Conservation (phyloP, 1,140 invertebrate species). For the Littorina saxatilis region DNA sequence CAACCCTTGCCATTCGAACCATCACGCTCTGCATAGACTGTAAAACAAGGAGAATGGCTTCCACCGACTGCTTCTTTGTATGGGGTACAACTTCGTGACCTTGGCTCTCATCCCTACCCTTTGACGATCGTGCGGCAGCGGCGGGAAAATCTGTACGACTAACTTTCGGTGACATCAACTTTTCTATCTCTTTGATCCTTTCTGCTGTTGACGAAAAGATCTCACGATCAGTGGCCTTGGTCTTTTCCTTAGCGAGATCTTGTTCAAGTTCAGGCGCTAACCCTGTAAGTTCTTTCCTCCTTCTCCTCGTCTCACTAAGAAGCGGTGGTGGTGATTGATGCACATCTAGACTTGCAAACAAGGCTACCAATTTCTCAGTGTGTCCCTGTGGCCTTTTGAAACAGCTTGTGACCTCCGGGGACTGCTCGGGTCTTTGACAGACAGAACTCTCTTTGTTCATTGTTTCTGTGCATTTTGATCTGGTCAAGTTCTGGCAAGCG, state of each 20-base stretch:
- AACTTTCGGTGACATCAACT: not conserved
- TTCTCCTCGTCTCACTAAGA: not conserved
- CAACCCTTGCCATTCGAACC: not conserved
- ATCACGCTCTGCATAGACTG: constrained; percentile 24
- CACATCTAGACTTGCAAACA: not conserved
- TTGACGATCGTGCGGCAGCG: too few relatives aligned
- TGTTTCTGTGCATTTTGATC: too few relatives aligned
- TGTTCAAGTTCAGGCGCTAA: constrained; percentile 2
- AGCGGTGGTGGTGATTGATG: not conserved
- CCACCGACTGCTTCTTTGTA: constrained; percentile 17
- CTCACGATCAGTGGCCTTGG: not conserved
- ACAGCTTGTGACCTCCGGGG: not conserved
- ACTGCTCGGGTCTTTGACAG: not conserved
- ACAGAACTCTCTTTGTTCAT: not conserved
- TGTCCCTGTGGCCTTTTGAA: not conserved
- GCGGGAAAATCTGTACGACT: too few relatives aligned
- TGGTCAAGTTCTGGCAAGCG: not conserved
- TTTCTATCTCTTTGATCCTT: not conserved
- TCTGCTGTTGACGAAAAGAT: not conserved
- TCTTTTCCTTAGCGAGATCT: not conserved
- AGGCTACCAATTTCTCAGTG: constrained; percentile 19
- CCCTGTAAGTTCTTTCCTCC: not conserved
- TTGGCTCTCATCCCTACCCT: too few relatives aligned
- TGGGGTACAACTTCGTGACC: not conserved
- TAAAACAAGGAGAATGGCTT: constrained; percentile 21